A percentile compares a stretch with the other conserved stretches of the same genome.
phyloP scores from a whole-genome alignment of 2,797 vertebrate genomes.

The Steatocranus sp. region DNA sequence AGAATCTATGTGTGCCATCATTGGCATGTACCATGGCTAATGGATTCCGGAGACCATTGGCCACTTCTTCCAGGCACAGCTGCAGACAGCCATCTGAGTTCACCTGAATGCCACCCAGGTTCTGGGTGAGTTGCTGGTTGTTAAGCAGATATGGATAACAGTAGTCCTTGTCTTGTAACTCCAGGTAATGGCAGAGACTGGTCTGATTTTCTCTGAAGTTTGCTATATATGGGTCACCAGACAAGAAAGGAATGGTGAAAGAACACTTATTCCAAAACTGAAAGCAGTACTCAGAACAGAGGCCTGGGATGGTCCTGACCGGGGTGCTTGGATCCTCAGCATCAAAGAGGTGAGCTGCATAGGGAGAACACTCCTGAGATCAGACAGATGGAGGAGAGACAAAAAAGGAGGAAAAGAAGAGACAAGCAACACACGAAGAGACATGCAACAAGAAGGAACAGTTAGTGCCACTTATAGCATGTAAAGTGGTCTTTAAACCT shows the following conservation, averaged over 20 bases:
- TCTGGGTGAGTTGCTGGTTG: conserved; percentile 77
- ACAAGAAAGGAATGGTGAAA: conserved; percentile 74
- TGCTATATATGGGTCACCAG: conserved; percentile 70
- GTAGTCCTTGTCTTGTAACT: conserved; percentile 87
- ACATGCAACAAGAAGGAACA: neutral
- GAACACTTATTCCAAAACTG: conserved; percentile 82
- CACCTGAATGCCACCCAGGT: conserved; percentile 81
- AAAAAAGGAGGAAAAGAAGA: neutral
- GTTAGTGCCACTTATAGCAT: neutral
- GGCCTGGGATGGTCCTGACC: conserved; percentile 83
- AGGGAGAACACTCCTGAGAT: conserved; percentile 90
- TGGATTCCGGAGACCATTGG: conserved; percentile 87
- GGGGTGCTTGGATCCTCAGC: conserved; percentile 89
- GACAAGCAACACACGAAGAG: neutral
- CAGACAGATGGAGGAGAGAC: neutral
- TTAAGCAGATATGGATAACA: conserved; percentile 87
- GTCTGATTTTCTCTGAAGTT: conserved; percentile 68
- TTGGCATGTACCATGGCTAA: conserved; percentile 91
- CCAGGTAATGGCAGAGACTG: conserved; percentile 78
- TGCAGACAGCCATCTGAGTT: conserved; percentile 87
- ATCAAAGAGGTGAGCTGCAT: conserved; percentile 91
- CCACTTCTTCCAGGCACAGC: conserved; percentile 87
- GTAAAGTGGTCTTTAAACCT: neutral
- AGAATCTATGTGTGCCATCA: conserved; percentile 91
- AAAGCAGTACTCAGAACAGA: conserved; percentile 88